Base-by-base conservation (phyloP, 2,797 vertebrate species). In the Lagorchestes hirsutus region DNA sequence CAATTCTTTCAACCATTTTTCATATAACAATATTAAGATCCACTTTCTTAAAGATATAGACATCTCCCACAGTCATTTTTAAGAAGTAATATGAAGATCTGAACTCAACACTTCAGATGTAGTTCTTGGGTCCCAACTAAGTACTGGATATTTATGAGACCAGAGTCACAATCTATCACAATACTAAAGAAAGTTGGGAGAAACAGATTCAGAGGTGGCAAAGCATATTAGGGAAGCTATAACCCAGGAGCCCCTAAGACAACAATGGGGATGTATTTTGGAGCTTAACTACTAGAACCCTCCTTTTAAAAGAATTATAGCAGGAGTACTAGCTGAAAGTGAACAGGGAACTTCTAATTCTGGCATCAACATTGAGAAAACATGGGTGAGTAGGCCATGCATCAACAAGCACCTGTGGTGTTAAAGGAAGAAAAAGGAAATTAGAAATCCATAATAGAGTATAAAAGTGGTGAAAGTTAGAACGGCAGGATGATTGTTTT, bases 1-100 rank as follows among this genome's bases (percentile, higher is more conserved):
- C 59, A 90, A 92, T 87, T 97, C 87, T 92, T 94, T 95, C 59
- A 91, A 34, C 5, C 58, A 34, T 28, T 93, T 52, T 40, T 91
- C 18, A 1, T 29, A 16, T 10, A 92, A 95, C 18, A 27, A 29
- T 14, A 22, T 10, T 50, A 29, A 54, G 29, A 24, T 34, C 12
- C 56, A 52, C 34, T 54, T 12, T 50, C 67, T 91, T 91, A 58
- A 9, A 34, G 3, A 55, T 54, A 34, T 31, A 8, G 92, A 90
- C 92, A n/a, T 59, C 40, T 82, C 40, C 59, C 94, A 93, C 2
- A 24, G 55, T 92, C 92, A 91, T 28, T 92, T 34, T 93, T 56
- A 94, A 94, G 59, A 93, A 55, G 55, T 46, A 92, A 92, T 14
- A 56, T 29, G 18, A 55, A 87, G 52, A 82, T 46, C 55, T 50